Conservation (phyloP, 2,797 vertebrate genomes). For the Coregonus ussuriensis region DNA sequence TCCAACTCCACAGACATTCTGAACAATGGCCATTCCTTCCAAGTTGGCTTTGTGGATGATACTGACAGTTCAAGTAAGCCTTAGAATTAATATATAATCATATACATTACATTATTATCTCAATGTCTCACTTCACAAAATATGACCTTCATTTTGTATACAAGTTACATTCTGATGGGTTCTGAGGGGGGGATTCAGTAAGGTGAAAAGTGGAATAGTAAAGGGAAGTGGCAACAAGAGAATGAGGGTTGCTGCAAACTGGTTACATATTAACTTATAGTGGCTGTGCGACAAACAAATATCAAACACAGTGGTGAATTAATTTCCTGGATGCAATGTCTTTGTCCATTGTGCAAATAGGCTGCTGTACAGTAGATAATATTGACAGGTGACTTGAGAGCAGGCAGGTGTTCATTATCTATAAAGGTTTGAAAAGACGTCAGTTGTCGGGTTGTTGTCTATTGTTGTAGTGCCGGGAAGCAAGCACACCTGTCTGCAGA, state of each 20-base stretch:
- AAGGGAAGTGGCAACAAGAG: background rate
- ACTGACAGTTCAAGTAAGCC: constrained; percentile 86
- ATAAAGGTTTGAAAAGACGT: background rate
- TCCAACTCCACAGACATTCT: constrained; percentile 82
- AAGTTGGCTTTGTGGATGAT: constrained; percentile 88
- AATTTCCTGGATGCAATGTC: background rate
- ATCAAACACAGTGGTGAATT: background rate
- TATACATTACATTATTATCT: background rate
- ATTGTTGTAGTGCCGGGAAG: background rate
- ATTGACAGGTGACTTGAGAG: background rate
- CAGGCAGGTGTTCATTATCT: background rate
- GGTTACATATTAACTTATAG: background rate
- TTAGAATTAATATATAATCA: background rate
- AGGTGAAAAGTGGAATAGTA: background rate
- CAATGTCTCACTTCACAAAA: background rate
- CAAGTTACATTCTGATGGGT: background rate
- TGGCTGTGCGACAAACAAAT: background rate
- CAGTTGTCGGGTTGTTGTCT: background rate
- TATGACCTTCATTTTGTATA: background rate
- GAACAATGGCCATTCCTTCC: constrained; percentile 92
- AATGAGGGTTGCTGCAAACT: background rate
- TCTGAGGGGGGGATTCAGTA: background rate
- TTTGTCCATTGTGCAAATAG: background rate
- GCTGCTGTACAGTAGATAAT: background rate
- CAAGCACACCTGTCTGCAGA: background rate